Evolutionary conservation across 2,888 invertebrate genomes (phyloP).

Genomic region (Trachelus stipa): DNA sequence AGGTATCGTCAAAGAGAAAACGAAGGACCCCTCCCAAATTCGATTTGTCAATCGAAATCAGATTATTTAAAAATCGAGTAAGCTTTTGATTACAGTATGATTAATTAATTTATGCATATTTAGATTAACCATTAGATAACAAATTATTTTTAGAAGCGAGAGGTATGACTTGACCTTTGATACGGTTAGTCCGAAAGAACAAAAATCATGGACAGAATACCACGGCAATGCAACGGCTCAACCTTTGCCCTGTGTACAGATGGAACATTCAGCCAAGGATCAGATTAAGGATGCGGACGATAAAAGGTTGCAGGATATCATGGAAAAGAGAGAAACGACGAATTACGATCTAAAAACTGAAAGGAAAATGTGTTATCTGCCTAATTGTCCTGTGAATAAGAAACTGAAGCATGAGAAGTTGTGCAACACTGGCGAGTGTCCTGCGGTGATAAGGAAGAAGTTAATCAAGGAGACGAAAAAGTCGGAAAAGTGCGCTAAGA

Average conservation of each 20-base stretch:
- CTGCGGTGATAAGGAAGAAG: constrained; percentile 16
- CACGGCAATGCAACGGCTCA: not conserved
- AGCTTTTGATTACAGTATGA: not conserved
- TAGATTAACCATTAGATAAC: not conserved
- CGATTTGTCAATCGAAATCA: not conserved
- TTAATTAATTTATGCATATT: not conserved
- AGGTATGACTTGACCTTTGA: not conserved
- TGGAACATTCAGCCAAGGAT: not conserved
- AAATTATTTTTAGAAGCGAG: not conserved
- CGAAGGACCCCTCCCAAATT: not conserved
- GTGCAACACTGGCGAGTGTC: constrained; percentile 16
- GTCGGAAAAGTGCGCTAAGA: constrained; percentile 9
- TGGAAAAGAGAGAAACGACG: not conserved
- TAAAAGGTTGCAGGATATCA: not conserved
- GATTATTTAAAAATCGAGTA: not conserved
- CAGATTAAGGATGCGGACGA: not conserved
- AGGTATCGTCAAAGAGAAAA: not conserved
- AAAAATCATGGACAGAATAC: not conserved
- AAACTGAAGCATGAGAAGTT: constrained; percentile 34
- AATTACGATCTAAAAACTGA: constrained; percentile 5
- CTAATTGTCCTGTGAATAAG: constrained; percentile 15
- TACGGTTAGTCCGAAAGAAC: not conserved
- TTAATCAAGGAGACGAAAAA: constrained; percentile 18
- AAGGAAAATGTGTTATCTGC: constrained; percentile 5
- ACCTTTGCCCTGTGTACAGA: not conserved